Conservation (phyloP, 2,888 invertebrate genomes). For the Pherbina coryleti region DNA sequence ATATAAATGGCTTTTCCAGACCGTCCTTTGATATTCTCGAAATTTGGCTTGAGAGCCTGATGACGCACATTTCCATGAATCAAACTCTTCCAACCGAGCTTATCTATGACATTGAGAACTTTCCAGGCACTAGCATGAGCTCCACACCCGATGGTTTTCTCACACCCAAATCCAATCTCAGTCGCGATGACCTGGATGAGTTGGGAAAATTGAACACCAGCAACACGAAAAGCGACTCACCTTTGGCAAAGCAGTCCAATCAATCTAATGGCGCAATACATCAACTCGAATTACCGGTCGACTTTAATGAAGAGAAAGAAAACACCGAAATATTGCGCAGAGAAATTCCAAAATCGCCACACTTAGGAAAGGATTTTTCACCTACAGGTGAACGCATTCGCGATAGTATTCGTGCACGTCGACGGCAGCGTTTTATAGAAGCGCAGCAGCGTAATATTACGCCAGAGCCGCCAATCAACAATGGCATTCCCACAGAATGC, state of each 20-base stretch:
- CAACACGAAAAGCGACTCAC: slow-evolving; percentile 27
- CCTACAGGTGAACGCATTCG: slow-evolving; percentile 68
- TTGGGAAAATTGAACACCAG: slow-evolving; percentile 42
- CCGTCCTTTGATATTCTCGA: slow-evolving; percentile 91
- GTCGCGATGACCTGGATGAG: slow-evolving; percentile 65
- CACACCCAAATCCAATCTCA: slow-evolving; percentile 66
- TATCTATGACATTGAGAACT: slow-evolving; percentile 82
- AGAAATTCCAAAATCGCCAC: slow-evolving; percentile 69
- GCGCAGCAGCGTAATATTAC: slow-evolving; percentile 56
- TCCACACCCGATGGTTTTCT: slow-evolving; percentile 66
- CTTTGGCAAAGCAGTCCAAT: background rate
- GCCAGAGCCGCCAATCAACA: slow-evolving; percentile 46
- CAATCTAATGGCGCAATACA: slow-evolving; percentile 1
- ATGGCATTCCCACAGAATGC: slow-evolving; percentile 56
- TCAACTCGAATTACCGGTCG: slow-evolving; percentile 9
- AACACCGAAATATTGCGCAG: slow-evolving; percentile 56
- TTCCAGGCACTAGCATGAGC: slow-evolving; percentile 69
- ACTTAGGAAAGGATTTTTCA: slow-evolving; percentile 69
- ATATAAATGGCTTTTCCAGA: slow-evolving; percentile 68
- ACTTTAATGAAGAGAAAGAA: slow-evolving; percentile 51
- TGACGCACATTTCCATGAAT: slow-evolving; percentile 78
- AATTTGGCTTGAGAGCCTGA: slow-evolving; percentile 87
- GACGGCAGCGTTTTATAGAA: slow-evolving; percentile 62
- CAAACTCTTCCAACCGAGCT: slow-evolving; percentile 77
- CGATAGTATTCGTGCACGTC: slow-evolving; percentile 67